These are phyloP conservation scores for Asbolus verrucosus DNA, from an alignment of 1,140 invertebrate genomes.

Conservation along the genomic window DNA sequence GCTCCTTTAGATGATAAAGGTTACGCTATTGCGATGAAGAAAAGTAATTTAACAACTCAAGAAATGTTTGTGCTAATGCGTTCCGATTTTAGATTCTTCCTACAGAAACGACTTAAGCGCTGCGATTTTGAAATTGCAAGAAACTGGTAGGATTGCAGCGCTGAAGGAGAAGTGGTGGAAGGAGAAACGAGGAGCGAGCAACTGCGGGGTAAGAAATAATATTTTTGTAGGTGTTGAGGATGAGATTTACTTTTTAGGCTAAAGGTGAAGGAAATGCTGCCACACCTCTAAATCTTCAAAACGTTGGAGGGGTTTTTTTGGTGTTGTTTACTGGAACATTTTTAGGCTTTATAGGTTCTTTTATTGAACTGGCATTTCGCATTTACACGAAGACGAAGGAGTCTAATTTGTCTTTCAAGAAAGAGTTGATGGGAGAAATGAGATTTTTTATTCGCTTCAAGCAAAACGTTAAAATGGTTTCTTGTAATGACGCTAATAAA, in stretches of 20 bases:
- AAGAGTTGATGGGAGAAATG: conserved; percentile 78
- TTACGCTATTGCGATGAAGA: conserved; percentile 86
- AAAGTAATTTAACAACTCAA: conserved; percentile 68
- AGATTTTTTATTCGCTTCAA: conserved; percentile 64
- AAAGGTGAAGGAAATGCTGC: conserved; percentile 58
- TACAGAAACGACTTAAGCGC: conserved; percentile 80
- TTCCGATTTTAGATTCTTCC: conserved; percentile 73
- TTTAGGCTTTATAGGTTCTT: conserved; percentile 64
- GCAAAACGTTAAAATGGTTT: conserved; percentile 52
- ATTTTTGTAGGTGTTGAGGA: background rate
- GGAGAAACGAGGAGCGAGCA: conserved; percentile 79
- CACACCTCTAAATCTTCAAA: conserved; percentile 69
- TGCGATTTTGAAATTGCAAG: conserved; percentile 84
- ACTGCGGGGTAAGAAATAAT: conserved; percentile 73
- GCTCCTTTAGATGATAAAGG: conserved; percentile 82
- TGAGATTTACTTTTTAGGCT: conserved; percentile 47
- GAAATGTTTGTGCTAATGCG: background rate
- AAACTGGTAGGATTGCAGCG: conserved; percentile 79
- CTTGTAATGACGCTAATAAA: too few species aligned
- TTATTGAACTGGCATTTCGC: conserved; percentile 61
- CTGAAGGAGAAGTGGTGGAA: conserved; percentile 92
- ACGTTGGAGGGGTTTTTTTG: conserved; percentile 81
- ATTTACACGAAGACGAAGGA: conserved; percentile 51
- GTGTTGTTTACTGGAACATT: conserved; percentile 71
- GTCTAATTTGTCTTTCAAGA: conserved; percentile 74